Base-by-base conservation (phyloP, 92 coral and sea anemone genomes). In the Siderastrea siderea region DNA sequence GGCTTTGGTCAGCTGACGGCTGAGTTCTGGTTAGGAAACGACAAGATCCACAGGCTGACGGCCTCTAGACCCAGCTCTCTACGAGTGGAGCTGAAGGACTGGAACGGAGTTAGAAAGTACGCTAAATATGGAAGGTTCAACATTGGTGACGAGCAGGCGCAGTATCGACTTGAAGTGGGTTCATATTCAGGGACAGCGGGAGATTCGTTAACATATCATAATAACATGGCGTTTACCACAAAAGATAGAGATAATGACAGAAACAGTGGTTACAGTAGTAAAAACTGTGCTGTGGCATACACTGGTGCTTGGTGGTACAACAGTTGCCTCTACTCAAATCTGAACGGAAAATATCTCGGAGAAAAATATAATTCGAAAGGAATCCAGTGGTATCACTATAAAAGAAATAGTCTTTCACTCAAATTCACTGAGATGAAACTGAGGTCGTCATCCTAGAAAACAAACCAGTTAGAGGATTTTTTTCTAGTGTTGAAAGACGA, bases 231-330 rank as follows among this genome's bases (percentile, higher is more conserved):
- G 2, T 92, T 92, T 47, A 78, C 80, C 7, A 92, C 95, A 9
- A 92, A 79, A 72, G 95, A 89, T 64, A 60, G 88, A 26, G 92
- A 92, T 70, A 92, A 88, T 66, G 95, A 92, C 48, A 0, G 43
- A 46, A 0, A 26, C 38, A 26, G 38, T 26, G n/a, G n/a, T n/a
- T n/a, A n/a, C n/a, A n/a, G n/a, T 26, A 26, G n/a, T 26, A 44
- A 58, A 6, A 80, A 92, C 75, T 89, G 90, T 58, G 92, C 95
- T 76, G 70, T 57, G 17, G 38, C 0, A 26, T 26, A 26, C 63
- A 51, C 53, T 11, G 95, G 93, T 63, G 93, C 92, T 68, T 92
- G 95, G 95, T 92, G 95, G 95, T 88, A 92, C 87, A 49, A 53
- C 4, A 46, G 44, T 68, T 83, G 92, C 47, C 63, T 52, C 15